Evolutionary conservation across 2,888 invertebrate genomes (phyloP).

Genomic region (Ormyrus thymus): DNA sequence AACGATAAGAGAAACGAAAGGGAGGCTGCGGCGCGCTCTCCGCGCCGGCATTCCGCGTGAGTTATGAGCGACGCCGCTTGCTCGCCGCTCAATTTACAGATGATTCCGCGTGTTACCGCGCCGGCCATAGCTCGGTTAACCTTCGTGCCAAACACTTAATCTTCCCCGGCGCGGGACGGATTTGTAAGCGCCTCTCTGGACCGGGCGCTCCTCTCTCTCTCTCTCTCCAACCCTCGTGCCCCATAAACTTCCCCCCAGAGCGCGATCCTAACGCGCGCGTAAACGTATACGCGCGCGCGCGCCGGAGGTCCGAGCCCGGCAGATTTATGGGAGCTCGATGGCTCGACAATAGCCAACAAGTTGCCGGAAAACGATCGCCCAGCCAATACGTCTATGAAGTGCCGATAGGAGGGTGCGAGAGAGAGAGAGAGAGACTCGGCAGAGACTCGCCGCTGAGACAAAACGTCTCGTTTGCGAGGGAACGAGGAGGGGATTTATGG

Average conservation of each 20-base stretch:
- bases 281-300: slow-evolving; percentile 49
- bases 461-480: slow-evolving; percentile 44
- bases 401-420: slow-evolving; percentile 31
- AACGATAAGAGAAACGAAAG: slow-evolving; percentile 38
- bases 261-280: slow-evolving; percentile 6
- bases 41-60: slow-evolving; percentile 69
- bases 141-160: slow-evolving; percentile 61
- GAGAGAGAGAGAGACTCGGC: no score
- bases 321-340: slow-evolving; percentile 73
- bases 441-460: slow-evolving; percentile 9
- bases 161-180: slow-evolving; percentile 66
- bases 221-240: slow-evolving; percentile 62
- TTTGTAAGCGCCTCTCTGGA: slow-evolving; percentile 43
- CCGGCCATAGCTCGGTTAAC: slow-evolving; percentile 75
- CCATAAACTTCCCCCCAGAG: slow-evolving; percentile 67
- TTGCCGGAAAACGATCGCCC: slow-evolving; percentile 71
- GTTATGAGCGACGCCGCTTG: slow-evolving; percentile 74
- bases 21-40: neutral
- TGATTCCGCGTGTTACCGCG: slow-evolving; percentile 77
- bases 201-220: slow-evolving; percentile 26
- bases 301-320: slow-evolving; percentile 11
- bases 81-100: slow-evolving; percentile 79
- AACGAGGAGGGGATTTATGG: slow-evolving; percentile 26
- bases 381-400: slow-evolving; percentile 54
- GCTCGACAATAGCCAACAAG: slow-evolving; percentile 73